phyloP scores from a whole-genome alignment of 2,797 vertebrate genomes.

The Darevskia mixta region DNA sequence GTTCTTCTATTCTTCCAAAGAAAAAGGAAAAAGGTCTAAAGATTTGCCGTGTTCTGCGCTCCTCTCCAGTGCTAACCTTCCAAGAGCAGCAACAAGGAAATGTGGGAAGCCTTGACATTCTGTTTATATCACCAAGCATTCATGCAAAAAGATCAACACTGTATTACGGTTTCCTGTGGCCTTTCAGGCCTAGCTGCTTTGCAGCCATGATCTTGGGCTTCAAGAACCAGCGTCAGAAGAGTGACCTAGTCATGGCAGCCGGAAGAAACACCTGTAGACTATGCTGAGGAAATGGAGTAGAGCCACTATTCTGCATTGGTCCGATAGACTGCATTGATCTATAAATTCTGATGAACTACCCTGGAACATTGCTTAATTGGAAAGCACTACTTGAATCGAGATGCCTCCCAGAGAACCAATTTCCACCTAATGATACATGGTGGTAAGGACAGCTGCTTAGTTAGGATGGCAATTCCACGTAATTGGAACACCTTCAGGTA shows the following conservation, averaged over 20 bases:
- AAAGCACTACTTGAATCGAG: constrained; percentile 67
- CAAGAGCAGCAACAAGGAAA: not conserved
- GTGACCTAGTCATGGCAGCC: constrained; percentile 4
- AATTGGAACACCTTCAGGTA: constrained; percentile 55
- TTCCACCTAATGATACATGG: constrained; percentile 70
- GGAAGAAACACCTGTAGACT: constrained; percentile 28
- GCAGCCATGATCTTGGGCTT: not conserved
- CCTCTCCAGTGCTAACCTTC: not conserved
- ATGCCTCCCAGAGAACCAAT: constrained; percentile 66
- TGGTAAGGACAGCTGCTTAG: constrained; percentile 67
- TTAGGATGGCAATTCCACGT: constrained; percentile 64
- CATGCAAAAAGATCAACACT: too few relatives aligned
- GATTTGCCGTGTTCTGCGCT: not conserved
- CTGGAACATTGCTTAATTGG: constrained; percentile 55
- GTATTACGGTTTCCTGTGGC: not conserved
- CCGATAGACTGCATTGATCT: constrained; percentile 38
- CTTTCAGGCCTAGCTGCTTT: not conserved
- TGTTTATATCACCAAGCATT: not conserved
- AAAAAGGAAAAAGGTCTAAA: too few relatives aligned
- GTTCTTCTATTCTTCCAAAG: too few relatives aligned
- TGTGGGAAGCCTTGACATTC: not conserved
- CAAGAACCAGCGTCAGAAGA: not conserved
- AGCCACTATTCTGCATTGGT: constrained; percentile 28
- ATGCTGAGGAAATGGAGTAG: constrained; percentile 21
- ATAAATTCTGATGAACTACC: constrained; percentile 60